phyloP scores from a whole-genome alignment of 2,113 vertebrate genomes.

The Psettodes erumei region DNA sequence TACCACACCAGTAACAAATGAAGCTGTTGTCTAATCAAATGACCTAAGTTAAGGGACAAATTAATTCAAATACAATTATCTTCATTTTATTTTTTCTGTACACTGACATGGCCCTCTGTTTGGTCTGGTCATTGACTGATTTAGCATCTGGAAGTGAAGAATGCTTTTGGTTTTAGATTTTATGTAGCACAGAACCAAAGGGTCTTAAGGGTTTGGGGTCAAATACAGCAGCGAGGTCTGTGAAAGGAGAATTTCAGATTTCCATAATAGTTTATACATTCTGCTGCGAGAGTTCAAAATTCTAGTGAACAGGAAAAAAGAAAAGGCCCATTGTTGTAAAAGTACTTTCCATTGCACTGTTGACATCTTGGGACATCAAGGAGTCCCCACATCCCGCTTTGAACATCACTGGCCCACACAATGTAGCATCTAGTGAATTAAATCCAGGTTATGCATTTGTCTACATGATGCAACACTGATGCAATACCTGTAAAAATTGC shows the following conservation, averaged over 20 bases:
- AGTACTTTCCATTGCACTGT: constrained; percentile 1
- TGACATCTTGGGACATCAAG: neutral
- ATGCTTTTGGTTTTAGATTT: constrained; percentile 22
- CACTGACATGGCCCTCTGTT: neutral
- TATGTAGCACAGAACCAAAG: neutral
- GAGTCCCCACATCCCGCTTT: neutral
- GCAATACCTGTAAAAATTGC: too few relatives aligned
- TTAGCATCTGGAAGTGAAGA: neutral
- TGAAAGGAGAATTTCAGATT: constrained; percentile 2
- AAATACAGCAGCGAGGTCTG: constrained; percentile 4
- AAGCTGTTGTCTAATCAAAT: constrained; percentile 62
- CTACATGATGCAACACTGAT: constrained; percentile 5
- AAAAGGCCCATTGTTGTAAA: neutral
- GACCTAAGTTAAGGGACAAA: constrained; percentile 18
- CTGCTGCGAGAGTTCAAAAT: neutral
- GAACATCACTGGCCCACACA: neutral
- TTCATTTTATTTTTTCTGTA: constrained; percentile 1
- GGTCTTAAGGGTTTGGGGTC: constrained; percentile 10
- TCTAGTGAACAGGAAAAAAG: neutral
- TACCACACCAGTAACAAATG: constrained; percentile 34
- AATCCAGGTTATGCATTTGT: constrained; percentile 18
- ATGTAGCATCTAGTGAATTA: constrained; percentile 3
- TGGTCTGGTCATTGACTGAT: neutral
- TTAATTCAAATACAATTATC: neutral
- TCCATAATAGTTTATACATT: constrained; percentile 1